Evolutionary conservation across 2,797 vertebrate species (phyloP).

Genomic region (Dicrostonyx torquatus): DNA sequence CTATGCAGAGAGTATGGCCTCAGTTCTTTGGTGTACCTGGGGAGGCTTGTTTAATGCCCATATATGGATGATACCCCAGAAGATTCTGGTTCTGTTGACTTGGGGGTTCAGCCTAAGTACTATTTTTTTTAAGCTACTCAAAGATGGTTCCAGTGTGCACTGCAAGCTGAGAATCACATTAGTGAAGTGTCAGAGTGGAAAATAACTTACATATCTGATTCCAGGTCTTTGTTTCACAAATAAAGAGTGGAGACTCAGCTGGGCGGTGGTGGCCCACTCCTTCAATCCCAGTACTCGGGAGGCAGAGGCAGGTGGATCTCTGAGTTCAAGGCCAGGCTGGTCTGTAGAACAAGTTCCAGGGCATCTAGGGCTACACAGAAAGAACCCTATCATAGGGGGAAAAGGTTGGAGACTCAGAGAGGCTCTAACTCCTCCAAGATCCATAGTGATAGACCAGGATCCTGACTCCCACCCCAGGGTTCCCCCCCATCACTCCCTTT

Average conservation of each 20-base stretch:
- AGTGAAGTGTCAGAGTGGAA: neutral
- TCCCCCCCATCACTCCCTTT: neutral
- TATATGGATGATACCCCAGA: neutral
- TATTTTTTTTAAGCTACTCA: neutral
- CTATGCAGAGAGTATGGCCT: neutral
- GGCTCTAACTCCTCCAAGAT: neutral
- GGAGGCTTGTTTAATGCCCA: neutral
- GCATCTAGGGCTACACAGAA: neutral
- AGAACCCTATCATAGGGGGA: neutral
- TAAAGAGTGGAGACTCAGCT: neutral
- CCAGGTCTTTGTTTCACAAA: slow-evolving; percentile 5
- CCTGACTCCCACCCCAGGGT: neutral
- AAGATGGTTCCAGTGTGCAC: neutral
- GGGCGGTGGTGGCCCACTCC: neutral
- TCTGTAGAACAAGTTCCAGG: neutral
- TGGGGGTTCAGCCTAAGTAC: neutral
- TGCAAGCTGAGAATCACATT: slow-evolving; percentile 33
- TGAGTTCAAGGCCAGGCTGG: neutral
- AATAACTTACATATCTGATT: neutral
- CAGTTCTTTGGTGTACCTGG: neutral
- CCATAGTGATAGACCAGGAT: neutral
- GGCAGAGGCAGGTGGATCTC: neutral
- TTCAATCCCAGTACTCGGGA: neutral
- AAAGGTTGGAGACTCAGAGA: neutral
- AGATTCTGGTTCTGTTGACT: slow-evolving; percentile 24